phyloP scores from a whole-genome alignment of 2,888 invertebrate species.

The Noctua fimbriata region DNA sequence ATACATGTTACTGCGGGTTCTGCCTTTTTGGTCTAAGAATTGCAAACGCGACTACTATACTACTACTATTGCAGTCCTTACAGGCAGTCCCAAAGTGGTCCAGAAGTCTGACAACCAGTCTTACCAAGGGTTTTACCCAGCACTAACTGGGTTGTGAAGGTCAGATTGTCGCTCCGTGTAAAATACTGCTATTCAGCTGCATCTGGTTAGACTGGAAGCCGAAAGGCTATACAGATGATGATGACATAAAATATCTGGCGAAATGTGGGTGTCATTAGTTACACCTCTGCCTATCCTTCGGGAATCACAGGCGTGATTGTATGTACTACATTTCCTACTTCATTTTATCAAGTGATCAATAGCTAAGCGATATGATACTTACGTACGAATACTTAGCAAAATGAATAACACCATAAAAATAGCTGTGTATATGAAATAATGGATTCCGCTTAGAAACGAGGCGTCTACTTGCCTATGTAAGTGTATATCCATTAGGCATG shows the following conservation, averaged over 20 bases:
- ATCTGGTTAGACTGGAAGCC: no score
- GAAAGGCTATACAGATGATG: no score
- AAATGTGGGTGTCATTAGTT: no score
- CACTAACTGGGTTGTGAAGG: no score
- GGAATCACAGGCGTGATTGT: not conserved
- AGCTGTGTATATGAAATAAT: constrained; percentile 23
- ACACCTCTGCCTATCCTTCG: not conserved
- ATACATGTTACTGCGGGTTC: not conserved
- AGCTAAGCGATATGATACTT: not conserved
- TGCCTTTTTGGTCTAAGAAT: not conserved
- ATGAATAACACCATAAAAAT: constrained; percentile 40
- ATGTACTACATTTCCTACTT: not conserved
- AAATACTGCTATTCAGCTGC: no score
- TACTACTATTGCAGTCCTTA: no score
- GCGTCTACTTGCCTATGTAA: constrained; percentile 4
- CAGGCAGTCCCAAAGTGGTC: no score
- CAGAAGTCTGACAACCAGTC: no score
- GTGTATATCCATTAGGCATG: constrained; percentile 7
- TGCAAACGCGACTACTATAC: not conserved
- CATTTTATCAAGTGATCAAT: not conserved
- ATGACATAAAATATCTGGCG: not conserved
- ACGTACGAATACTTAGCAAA: constrained; percentile 26
- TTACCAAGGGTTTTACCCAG: no score
- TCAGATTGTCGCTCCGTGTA: no score
- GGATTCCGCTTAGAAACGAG: constrained; percentile 9